Conservation (phyloP, 2,888 invertebrate species). For the Acleris laterana region DNA sequence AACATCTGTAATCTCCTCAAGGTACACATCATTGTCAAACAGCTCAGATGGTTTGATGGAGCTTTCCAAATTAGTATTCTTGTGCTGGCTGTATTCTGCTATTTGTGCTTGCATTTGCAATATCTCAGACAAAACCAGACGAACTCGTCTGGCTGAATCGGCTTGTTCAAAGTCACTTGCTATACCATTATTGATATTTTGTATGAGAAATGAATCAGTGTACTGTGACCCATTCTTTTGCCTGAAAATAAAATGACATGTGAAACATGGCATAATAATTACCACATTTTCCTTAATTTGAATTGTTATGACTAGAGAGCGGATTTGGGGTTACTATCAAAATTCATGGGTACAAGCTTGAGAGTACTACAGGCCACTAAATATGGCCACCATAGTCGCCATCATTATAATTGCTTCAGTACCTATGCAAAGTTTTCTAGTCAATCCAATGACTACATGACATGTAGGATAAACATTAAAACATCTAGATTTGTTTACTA, state of each 20-base stretch:
- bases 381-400: no score
- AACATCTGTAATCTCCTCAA: slow-evolving; percentile 97
- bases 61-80: slow-evolving; percentile 77
- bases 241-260: slow-evolving; percentile 71
- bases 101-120: slow-evolving; percentile 95
- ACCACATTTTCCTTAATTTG: neutral
- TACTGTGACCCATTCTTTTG: slow-evolving; percentile 91
- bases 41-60: slow-evolving; percentile 93
- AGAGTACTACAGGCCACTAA: no score
- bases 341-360: no score
- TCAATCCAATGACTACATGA: no score
- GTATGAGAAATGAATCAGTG: slow-evolving; percentile 92
- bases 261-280: neutral
- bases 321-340: no score
- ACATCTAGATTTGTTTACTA: no score
- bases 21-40: slow-evolving; percentile 97
- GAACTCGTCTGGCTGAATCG: slow-evolving; percentile 93
- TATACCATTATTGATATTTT: slow-evolving; percentile 92
- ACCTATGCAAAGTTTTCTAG: no score
- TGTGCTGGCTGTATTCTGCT: slow-evolving; percentile 84
- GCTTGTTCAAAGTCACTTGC: slow-evolving; percentile 97
- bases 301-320: no score
- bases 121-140: slow-evolving; percentile 95
- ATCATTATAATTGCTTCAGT: no score
- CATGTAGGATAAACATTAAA: no score